Percentiles rank a stretch among this genome's conserved stretches.
Evolutionary conservation across 2,888 invertebrate genomes (phyloP).

Genomic region (Pristionchus mayeri): DNA sequence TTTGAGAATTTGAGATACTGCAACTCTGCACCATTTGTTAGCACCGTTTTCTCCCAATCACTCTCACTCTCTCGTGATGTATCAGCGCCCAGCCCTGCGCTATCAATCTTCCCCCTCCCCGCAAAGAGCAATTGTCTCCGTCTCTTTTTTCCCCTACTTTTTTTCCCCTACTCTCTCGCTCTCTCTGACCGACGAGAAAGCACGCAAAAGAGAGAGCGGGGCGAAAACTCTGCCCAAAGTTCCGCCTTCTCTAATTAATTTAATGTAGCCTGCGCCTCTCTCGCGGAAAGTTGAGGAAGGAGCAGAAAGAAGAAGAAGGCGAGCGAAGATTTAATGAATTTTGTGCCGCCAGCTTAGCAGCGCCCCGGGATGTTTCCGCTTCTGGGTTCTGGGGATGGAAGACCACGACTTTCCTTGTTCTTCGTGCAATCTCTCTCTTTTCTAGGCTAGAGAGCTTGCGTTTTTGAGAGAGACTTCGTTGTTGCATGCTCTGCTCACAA

Average conservation of each 20-base stretch:
- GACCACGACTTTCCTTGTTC: slow-evolving; percentile 22
- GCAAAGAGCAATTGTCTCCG: no score
- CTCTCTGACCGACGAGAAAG: no score
- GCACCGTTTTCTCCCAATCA: neutral
- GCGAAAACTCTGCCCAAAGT: neutral
- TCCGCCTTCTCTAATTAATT: slow-evolving; percentile 22
- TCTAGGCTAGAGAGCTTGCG: no score
- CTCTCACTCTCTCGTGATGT: neutral
- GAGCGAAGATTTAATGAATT: slow-evolving; percentile 33
- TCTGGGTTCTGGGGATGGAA: no score
- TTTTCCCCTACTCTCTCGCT: no score
- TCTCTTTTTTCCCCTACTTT: neutral
- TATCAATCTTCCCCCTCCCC: neutral
- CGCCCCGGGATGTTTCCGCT: no score
- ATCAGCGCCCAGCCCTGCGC: neutral
- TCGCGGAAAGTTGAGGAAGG: neutral
- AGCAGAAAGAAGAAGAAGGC: neutral
- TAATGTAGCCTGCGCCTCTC: neutral
- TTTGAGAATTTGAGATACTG: neutral
- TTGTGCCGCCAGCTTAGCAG: neutral
- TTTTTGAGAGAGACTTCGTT: no score
- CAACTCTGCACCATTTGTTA: neutral
- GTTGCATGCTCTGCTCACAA: no score
- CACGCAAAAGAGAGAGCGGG: neutral
- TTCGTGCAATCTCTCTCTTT: no score